Percentiles rank a stretch among this genome's conserved stretches.
phyloP scores from a whole-genome alignment of 2,797 vertebrate species.

The Pampus argenteus region DNA sequence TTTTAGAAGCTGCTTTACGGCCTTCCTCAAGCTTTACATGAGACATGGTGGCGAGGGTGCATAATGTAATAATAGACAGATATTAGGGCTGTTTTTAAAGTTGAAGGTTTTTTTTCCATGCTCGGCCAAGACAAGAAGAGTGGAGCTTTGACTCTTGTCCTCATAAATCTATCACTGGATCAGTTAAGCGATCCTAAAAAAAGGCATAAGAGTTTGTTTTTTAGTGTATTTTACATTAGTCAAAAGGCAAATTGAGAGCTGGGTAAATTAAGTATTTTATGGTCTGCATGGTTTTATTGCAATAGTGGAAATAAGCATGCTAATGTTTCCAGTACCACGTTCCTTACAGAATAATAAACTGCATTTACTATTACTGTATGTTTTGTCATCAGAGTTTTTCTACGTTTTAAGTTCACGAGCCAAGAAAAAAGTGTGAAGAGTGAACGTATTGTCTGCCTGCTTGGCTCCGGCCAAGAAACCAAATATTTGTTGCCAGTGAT shows the following conservation, averaged over 20 bases:
- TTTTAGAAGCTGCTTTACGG: constrained; percentile 71
- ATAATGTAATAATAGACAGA: constrained; percentile 68
- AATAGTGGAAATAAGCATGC: constrained; percentile 58
- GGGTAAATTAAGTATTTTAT: constrained; percentile 59
- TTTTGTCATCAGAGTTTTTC: constrained; percentile 57
- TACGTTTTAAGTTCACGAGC: constrained; percentile 18
- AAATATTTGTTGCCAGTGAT: constrained; percentile 45
- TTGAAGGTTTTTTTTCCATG: constrained; percentile 28
- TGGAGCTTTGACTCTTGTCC: constrained; percentile 59
- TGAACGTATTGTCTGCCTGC: constrained; percentile 48
- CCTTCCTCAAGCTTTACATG: constrained; percentile 56
- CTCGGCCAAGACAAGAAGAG: constrained; percentile 45
- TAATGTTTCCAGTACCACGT: constrained; percentile 58
- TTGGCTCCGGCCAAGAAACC: constrained; percentile 27
- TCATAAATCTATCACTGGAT: constrained; percentile 70
- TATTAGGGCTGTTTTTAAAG: constrained; percentile 42
- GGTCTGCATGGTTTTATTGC: constrained; percentile 65
- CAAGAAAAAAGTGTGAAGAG: constrained; percentile 60
- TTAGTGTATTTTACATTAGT: constrained; percentile 40
- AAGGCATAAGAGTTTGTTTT: constrained; percentile 42
- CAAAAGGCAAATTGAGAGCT: constrained; percentile 41
- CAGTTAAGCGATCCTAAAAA: constrained; percentile 71
- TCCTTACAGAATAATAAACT: constrained; percentile 45
- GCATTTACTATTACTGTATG: constrained; percentile 52
- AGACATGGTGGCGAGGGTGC: constrained; percentile 49